A percentile compares a stretch with the other conserved stretches of the same genome.
These are phyloP conservation scores for Tachysurus vachellii DNA, from an alignment of 2,113 vertebrate species.

Conservation along the genomic window DNA sequence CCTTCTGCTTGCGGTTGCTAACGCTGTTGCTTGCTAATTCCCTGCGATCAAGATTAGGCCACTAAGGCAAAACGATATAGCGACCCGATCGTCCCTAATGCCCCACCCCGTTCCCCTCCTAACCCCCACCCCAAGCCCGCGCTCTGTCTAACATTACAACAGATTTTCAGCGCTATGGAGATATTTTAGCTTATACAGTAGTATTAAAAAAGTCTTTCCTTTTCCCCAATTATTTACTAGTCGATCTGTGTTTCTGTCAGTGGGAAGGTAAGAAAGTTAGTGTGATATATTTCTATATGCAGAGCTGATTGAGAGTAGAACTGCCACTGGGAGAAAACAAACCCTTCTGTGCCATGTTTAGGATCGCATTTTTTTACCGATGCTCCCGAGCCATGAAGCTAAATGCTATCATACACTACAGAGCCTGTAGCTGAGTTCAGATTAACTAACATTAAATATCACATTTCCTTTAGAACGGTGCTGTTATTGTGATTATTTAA, in stretches of 20 bases:
- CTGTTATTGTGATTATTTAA: neutral
- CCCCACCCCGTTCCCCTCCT: no score
- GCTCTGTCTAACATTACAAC: neutral
- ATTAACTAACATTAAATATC: neutral
- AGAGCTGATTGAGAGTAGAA: conserved; percentile 63
- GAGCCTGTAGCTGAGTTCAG: neutral
- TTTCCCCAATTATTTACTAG: conserved; percentile 80
- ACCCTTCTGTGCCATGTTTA: conserved; percentile 50
- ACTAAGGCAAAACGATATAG: neutral
- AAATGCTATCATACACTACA: conserved; percentile 37
- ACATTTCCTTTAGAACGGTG: neutral
- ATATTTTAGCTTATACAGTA: neutral
- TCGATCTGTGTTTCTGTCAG: conserved; percentile 80
- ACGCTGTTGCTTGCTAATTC: neutral
- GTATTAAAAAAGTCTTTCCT: conserved; percentile 59
- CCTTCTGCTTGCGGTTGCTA: conserved; percentile 2
- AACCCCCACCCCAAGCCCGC: neutral
- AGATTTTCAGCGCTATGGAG: neutral
- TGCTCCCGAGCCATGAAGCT: conserved; percentile 14
- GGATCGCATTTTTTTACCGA: conserved; percentile 44
- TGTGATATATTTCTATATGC: conserved; percentile 71
- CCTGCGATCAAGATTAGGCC: neutral
- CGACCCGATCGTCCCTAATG: neutral
- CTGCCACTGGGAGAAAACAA: conserved; percentile 64
- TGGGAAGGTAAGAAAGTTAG: conserved; percentile 84